Percentiles rank a stretch among this genome's conserved stretches.
Conservation (phyloP, 2,888 invertebrate species). For the Conops quadrifasciatus region DNA sequence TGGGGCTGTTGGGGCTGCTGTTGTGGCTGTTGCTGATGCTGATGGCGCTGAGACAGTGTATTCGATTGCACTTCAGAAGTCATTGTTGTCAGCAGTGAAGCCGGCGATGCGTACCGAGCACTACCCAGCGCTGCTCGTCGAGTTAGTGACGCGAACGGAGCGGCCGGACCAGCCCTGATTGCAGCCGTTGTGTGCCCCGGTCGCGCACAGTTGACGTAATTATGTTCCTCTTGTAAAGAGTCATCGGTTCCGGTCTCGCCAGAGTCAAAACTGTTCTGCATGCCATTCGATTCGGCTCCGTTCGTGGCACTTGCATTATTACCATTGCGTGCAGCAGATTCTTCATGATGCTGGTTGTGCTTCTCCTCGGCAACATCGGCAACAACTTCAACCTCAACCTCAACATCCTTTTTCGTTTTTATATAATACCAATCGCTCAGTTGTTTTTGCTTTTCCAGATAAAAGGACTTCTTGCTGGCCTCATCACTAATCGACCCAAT, state of each 20-base stretch:
- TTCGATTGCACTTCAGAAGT: conserved; percentile 9
- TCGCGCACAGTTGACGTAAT: conserved; percentile 23
- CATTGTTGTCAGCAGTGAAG: conserved; percentile 19
- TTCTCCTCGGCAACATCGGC: background rate
- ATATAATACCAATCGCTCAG: conserved; percentile 54
- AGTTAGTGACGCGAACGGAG: background rate
- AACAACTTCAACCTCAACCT: background rate
- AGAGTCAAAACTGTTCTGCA: conserved; percentile 4
- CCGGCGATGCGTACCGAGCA: conserved; percentile 25
- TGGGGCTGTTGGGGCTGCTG: conserved; percentile 26
- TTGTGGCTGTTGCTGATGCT: background rate
- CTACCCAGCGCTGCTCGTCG: background rate
- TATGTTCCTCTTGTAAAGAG: conserved; percentile 20
- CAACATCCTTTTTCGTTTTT: conserved; percentile 44
- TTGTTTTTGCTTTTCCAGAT: conserved; percentile 49
- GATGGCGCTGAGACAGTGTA: conserved; percentile 21
- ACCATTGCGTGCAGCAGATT: background rate
- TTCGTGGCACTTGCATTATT: background rate
- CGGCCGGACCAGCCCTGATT: conserved; percentile 34
- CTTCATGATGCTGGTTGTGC: background rate
- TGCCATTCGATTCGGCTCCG: background rate
- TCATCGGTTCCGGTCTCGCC: conserved; percentile 1
- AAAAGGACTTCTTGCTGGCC: conserved; percentile 42
- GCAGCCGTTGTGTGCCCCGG: conserved; percentile 8
- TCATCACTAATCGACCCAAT: conserved; percentile 27